These are phyloP conservation scores for Myrmecobius fasciatus DNA, from an alignment of 2,113 vertebrate species.

Conservation along the genomic window DNA sequence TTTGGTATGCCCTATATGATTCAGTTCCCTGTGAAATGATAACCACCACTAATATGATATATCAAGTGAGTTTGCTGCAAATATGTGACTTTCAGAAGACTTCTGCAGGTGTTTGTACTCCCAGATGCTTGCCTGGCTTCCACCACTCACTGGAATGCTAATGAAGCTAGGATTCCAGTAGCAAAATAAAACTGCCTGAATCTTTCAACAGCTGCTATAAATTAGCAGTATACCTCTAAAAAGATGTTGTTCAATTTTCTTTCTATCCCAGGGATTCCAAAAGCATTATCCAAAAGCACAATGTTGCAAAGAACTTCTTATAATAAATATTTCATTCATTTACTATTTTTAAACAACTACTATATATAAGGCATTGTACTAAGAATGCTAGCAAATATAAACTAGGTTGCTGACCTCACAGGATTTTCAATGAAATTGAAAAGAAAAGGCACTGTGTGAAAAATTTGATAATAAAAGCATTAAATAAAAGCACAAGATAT, in stretches of 20 bases:
- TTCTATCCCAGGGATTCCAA: neutral
- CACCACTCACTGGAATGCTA: neutral
- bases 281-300: neutral
- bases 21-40: neutral
- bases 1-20: neutral
- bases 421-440: neutral
- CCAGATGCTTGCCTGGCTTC: neutral
- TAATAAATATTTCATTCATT: neutral
- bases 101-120: neutral
- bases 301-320: neutral
- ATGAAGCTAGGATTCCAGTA: constrained; percentile 1
- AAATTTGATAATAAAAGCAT: constrained; percentile 27
- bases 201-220: constrained; percentile 16
- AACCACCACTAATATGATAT: constrained; percentile 8
- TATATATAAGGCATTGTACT: neutral
- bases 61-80: constrained; percentile 12
- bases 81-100: constrained; percentile 4
- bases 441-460: neutral
- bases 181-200: neutral
- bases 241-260: neutral
- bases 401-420: constrained; percentile 9
- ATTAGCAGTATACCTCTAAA: neutral
- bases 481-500: neutral
- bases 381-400: neutral
- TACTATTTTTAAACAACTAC: neutral